Evolutionary conservation across 2,797 vertebrate species (phyloP).

Genomic region (Arrhamphus sclerolepis): DNA sequence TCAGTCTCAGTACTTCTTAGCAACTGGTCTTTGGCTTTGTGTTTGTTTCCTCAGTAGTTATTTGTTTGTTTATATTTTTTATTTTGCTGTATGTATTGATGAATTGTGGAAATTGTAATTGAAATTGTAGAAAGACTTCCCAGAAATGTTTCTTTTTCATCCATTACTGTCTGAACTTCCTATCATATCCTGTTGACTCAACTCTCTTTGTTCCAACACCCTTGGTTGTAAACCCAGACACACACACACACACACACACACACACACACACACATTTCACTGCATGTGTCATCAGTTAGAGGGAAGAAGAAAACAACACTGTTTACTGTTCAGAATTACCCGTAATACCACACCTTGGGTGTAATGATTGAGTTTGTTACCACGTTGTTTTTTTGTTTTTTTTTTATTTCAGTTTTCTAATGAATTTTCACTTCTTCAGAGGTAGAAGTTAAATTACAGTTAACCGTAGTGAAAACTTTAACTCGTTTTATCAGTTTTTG

Average conservation of each 20-base stretch:
- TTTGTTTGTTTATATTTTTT: not conserved
- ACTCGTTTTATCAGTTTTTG: no score
- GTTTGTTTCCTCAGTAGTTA: not conserved
- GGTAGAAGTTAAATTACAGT: not conserved
- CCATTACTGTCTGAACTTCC: conserved; percentile 86
- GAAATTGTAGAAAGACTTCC: conserved; percentile 82
- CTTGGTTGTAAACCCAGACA: conserved; percentile 71
- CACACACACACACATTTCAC: conserved; percentile 58
- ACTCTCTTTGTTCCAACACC: conserved; percentile 88
- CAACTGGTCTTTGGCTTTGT: conserved; percentile 49
- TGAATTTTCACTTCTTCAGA: conserved; percentile 16
- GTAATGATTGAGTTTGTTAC: conserved; percentile 34
- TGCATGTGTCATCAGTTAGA: conserved; percentile 73
- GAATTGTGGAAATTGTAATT: no score
- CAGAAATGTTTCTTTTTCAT: conserved; percentile 83
- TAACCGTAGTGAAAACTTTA: no score
- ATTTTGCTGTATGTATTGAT: conserved; percentile 42
- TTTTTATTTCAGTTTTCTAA: conserved; percentile 10
- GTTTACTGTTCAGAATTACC: conserved; percentile 61
- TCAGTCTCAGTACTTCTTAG: not conserved
- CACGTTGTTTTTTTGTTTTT: not conserved
- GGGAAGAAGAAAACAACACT: conserved; percentile 67
- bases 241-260: conserved; percentile 38
- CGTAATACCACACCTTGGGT: conserved; percentile 53
- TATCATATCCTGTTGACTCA: conserved; percentile 98